A percentile compares a stretch with the other conserved stretches of the same genome.
Conservation (phyloP, 2,888 invertebrate species). For the Zaprionus bogoriensis region DNA sequence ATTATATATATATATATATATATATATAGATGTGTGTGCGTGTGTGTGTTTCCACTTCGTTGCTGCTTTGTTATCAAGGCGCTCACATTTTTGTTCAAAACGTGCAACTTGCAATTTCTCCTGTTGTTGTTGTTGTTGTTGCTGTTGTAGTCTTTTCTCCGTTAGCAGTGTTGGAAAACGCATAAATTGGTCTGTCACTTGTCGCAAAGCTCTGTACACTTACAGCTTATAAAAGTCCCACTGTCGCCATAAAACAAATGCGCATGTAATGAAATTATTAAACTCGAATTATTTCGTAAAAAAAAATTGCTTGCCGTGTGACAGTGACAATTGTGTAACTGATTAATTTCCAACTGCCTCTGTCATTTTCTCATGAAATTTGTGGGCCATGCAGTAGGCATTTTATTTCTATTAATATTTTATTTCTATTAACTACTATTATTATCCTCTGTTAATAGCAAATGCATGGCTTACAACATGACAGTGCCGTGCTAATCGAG, state of each 20-base stretch:
- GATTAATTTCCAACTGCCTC: background rate
- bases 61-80: constrained; percentile 60
- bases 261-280: constrained; percentile 3
- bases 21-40: background rate
- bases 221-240: constrained; percentile 5
- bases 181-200: constrained; percentile 1
- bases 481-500: too few species aligned
- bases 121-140: constrained; percentile 36
- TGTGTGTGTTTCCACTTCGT: constrained; percentile 14
- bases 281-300: background rate
- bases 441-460: too few species aligned
- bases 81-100: constrained; percentile 61
- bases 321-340: constrained; percentile 6
- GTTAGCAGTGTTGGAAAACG: constrained; percentile 46
- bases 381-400: background rate
- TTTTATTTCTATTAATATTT: too few species aligned
- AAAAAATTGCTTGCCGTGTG: background rate
- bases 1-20: constrained; percentile 7
- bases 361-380: background rate
- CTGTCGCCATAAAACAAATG: background rate
- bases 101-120: constrained; percentile 62
- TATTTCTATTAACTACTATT: too few species aligned
- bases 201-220: constrained; percentile 36
- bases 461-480: too few species aligned
- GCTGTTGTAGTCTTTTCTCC: too few species aligned